phyloP scores from a whole-genome alignment of 2,797 vertebrate species.

The Galagoides demidoff region DNA sequence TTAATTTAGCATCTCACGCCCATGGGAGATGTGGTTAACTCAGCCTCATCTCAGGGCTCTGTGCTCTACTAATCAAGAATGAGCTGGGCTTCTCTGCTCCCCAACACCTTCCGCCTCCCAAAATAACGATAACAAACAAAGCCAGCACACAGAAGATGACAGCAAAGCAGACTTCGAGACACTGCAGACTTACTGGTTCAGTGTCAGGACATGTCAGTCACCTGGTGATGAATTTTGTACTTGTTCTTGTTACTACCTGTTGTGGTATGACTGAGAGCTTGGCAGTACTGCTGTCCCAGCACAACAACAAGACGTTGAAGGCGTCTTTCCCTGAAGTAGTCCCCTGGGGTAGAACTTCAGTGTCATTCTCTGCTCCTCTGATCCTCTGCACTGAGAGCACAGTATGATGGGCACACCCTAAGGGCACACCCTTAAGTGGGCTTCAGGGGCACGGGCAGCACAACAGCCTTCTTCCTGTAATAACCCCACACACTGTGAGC shows the following conservation, averaged over 20 bases:
- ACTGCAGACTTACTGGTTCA: background rate
- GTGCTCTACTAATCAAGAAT: background rate
- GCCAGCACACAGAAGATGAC: background rate
- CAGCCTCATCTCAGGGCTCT: background rate
- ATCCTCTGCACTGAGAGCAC: constrained; percentile 53
- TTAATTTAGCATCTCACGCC: background rate
- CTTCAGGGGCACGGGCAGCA: constrained; percentile 36
- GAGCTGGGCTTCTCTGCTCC: background rate
- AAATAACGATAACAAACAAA: background rate
- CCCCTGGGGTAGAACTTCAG: background rate
- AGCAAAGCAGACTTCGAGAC: background rate
- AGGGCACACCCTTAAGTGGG: constrained; percentile 50
- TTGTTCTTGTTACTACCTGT: background rate
- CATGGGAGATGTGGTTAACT: background rate
- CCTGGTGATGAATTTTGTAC: constrained; percentile 65
- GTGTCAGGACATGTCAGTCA: constrained; percentile 63
- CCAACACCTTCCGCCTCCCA: background rate
- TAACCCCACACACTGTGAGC: constrained; percentile 22
- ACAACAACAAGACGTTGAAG: constrained; percentile 25
- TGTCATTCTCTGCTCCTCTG: constrained; percentile 51
- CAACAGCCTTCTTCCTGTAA: constrained; percentile 55
- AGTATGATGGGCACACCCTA: constrained; percentile 14
- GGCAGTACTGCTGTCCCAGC: constrained; percentile 52
- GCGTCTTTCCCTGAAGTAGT: background rate
- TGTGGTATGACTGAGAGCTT: background rate